phyloP scores from a whole-genome alignment of 2,888 invertebrate genomes.

The Quadroppia sp. region DNA sequence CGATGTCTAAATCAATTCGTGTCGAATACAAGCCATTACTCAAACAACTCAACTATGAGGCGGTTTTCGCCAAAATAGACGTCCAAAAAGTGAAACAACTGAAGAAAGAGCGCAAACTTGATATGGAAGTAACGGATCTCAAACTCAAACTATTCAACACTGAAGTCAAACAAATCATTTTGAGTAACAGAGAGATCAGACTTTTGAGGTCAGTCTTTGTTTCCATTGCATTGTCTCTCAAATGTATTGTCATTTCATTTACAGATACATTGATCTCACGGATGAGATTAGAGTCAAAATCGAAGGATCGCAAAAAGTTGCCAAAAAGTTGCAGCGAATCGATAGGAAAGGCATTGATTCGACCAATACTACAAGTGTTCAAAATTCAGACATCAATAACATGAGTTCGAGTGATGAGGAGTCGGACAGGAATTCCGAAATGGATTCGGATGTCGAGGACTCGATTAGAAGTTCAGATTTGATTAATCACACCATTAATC shows the following conservation, averaged over 20 bases:
- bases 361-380: constrained; percentile 62
- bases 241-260: constrained; percentile 39
- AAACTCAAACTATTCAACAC: constrained; percentile 69
- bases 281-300: constrained; percentile 88
- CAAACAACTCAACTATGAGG: constrained; percentile 80
- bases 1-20: constrained; percentile 66
- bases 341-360: constrained; percentile 57
- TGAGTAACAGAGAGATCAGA: constrained; percentile 86
- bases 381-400: constrained; percentile 84
- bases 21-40: constrained; percentile 66
- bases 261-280: constrained; percentile 77
- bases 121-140: constrained; percentile 82
- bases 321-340: constrained; percentile 82
- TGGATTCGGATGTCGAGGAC: constrained; percentile 38
- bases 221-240: background rate
- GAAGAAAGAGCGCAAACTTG: constrained; percentile 83
- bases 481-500: constrained; percentile 3
- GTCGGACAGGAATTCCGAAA: constrained; percentile 46
- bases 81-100: constrained; percentile 78
- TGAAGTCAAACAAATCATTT: constrained; percentile 67
- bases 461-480: constrained; percentile 11
- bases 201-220: constrained; percentile 62
- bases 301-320: constrained; percentile 84
- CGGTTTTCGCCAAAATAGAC: constrained; percentile 73
- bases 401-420: constrained; percentile 55